Evolutionary conservation across 1,140 invertebrate species (phyloP).

Genomic region (Cotesia chilonis): DNA sequence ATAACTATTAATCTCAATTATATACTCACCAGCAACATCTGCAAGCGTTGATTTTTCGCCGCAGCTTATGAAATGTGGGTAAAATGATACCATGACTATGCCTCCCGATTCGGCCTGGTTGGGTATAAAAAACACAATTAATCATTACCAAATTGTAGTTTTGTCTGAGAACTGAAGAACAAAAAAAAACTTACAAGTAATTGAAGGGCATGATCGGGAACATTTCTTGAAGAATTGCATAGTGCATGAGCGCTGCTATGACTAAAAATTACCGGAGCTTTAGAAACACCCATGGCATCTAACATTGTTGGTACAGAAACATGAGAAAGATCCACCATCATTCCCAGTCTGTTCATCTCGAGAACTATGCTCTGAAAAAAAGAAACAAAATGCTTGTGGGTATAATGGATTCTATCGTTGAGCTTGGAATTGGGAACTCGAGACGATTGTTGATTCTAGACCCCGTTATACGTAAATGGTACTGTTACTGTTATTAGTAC

Average conservation of each 20-base stretch:
- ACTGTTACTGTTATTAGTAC: background rate
- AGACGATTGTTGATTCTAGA: constrained; percentile 15
- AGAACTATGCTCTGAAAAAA: constrained; percentile 75
- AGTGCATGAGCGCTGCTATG: constrained; percentile 86
- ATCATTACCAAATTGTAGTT: constrained; percentile 11
- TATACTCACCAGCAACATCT: constrained; percentile 73
- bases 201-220: constrained; percentile 83
- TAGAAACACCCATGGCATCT: constrained; percentile 76
- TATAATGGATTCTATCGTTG: constrained; percentile 16
- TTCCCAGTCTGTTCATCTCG: constrained; percentile 89
- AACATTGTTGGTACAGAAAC: constrained; percentile 83
- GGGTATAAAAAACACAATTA: constrained; percentile 28
- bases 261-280: constrained; percentile 88
- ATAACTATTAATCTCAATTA: background rate
- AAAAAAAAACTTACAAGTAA: constrained; percentile 70
- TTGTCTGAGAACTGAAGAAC: background rate
- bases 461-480: background rate
- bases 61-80: constrained; percentile 85
- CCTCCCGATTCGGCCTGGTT: constrained; percentile 81
- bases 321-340: constrained; percentile 90
- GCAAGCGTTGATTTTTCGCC: constrained; percentile 76
- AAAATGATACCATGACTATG: constrained; percentile 92
- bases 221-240: constrained; percentile 87
- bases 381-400: constrained; percentile 5
- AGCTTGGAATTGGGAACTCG: constrained; percentile 17